Base-by-base conservation (phyloP, 1,140 invertebrate genomes). In the Riptortus pedestris region DNA sequence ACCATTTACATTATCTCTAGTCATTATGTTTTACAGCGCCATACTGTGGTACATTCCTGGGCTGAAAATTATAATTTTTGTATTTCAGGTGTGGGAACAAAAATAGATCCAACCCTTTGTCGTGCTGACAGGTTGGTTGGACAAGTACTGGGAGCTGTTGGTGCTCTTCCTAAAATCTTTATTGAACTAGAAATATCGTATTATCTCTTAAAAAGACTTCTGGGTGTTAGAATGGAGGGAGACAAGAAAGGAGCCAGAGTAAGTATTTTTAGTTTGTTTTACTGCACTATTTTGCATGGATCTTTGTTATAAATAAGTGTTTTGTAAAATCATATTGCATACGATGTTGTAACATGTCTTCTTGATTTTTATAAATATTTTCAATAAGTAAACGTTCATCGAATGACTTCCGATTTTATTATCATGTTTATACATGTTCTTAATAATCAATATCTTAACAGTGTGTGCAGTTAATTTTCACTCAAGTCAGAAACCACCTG, bases 231-330 rank as follows among this genome's bases (percentile, higher is more conserved):
- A 74, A 99, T 93, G 0, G 96, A 99, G 77, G 96, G 95, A 16
- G 96, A 98, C 72, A 98, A 98, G 74, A 99, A 98, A 76, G 97
- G 90, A 27, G 96, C 96, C 1, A 97, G 93, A 78, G 94, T 96
- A 72, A 73, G 67, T 65, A 59, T 20, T 12, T 55, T 47, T 9
- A n/a, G 22, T 20, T 20, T n/a, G 11, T n/a, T 45, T n/a, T 11
- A 2, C 43, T n/a, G 43, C 43, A n/a, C 2, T 3, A n/a, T 2
- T 45, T 45, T 12, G 14, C 43, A 45, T 45, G n/a, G n/a, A n/a
- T n/a, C n/a, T 66, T 63, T 22, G 47, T 63, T 43, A 29, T 1
- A 48, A 38, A 65, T 55, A 52, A 67, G 31, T 31, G 43, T 45
- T 57, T 60, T 5, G 22, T 4, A 57, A 38, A 60, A 67, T 65